Evolutionary conservation across 2,113 vertebrate species (phyloP).

Genomic region (Pteropus alecto): DNA sequence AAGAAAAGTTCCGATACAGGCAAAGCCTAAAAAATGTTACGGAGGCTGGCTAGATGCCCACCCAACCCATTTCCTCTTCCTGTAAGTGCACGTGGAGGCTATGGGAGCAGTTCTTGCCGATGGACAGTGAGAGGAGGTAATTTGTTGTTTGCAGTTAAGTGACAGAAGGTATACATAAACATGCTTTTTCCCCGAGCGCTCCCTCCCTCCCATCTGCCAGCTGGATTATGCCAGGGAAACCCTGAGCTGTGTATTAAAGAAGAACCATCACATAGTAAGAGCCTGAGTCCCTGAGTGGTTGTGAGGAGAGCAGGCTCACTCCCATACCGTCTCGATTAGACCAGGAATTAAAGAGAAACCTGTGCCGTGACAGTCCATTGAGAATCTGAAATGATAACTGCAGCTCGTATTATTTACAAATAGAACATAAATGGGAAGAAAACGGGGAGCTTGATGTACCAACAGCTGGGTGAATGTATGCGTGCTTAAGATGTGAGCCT

Average conservation of each 20-base stretch:
- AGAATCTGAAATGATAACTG: background rate
- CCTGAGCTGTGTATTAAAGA: background rate
- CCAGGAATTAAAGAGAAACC: background rate
- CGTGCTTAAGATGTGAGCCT: background rate
- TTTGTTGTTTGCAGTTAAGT: background rate
- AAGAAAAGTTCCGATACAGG: background rate
- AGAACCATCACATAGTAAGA: background rate
- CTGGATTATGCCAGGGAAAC: background rate
- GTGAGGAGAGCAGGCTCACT: background rate
- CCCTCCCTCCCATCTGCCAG: background rate
- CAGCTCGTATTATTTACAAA: background rate
- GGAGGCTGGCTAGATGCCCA: background rate
- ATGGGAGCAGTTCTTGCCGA: background rate
- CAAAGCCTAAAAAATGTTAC: background rate
- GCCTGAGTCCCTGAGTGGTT: background rate
- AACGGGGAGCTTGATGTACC: background rate
- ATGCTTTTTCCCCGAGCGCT: background rate
- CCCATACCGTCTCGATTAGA: fast-evolving
- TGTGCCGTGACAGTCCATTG: background rate
- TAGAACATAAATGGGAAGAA: background rate
- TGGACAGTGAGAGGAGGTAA: background rate
- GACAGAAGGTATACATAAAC: background rate
- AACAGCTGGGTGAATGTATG: background rate
- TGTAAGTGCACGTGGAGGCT: background rate
- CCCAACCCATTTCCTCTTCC: background rate